phyloP scores from a whole-genome alignment of 2,113 vertebrate genomes.

The Microcebus jonahi region DNA sequence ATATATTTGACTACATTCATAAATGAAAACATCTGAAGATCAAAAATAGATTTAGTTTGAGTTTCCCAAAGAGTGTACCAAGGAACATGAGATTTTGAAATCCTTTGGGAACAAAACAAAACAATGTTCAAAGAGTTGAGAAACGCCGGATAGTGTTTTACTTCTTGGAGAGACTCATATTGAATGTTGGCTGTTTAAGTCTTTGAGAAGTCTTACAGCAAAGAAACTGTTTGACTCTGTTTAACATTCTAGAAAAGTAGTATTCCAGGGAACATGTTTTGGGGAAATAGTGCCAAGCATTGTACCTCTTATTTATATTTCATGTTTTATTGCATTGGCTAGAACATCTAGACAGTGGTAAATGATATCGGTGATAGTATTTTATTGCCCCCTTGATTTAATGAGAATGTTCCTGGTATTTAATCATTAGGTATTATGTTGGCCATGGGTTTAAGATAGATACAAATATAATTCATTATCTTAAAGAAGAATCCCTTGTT shows the following conservation, averaged over 20 bases:
- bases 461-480: neutral
- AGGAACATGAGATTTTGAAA: neutral
- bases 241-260: neutral
- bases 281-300: conserved; percentile 37
- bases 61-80: conserved; percentile 30
- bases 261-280: neutral
- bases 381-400: neutral
- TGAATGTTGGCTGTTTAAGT: neutral
- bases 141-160: neutral
- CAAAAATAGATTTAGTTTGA: neutral
- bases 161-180: neutral
- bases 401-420: conserved; percentile 46
- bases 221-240: neutral
- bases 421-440: neutral
- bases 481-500: neutral
- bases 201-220: neutral
- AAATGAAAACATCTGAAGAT: conserved; percentile 28
- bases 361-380: neutral
- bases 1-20: neutral
- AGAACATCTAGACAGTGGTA: neutral
- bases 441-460: neutral
- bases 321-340: conserved; percentile 35
- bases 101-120: neutral
- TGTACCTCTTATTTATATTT: conserved; percentile 41
- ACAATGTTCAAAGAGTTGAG: neutral